Conservation (phyloP, 1,140 invertebrate species). For the Chrysoperla carnea region DNA sequence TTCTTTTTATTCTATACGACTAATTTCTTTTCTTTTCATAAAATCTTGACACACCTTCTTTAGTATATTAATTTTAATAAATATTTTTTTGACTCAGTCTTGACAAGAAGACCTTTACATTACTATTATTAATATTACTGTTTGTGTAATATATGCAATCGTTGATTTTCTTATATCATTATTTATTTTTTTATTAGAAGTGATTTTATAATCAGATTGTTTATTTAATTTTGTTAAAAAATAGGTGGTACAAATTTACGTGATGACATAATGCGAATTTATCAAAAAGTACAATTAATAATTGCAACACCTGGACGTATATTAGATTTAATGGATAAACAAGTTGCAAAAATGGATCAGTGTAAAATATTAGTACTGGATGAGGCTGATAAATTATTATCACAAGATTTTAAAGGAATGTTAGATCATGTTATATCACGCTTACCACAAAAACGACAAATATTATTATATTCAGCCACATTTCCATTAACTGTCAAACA, state of each 20-base stretch:
- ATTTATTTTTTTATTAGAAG: too few species aligned
- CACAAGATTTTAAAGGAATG: conserved; percentile 99
- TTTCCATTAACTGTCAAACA: conserved; percentile 98
- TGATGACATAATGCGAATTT: conserved; percentile 99
- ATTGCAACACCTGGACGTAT: conserved; percentile 99
- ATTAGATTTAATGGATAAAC: conserved; percentile 98
- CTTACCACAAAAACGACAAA: conserved; percentile 89
- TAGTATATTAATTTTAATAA: too few species aligned
- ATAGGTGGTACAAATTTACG: conserved; percentile 88
- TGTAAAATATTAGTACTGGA: conserved; percentile 96
- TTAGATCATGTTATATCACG: conserved; percentile 83
- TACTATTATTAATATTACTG: too few species aligned
- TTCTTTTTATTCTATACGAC: too few species aligned
- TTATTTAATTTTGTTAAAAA: too few species aligned
- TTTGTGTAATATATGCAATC: too few species aligned
- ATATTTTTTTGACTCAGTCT: too few species aligned
- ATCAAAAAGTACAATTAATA: conserved; percentile 98
- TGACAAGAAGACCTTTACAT: too few species aligned
- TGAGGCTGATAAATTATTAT: conserved; percentile 97
- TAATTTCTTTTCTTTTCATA: too few species aligned
- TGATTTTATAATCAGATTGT: too few species aligned
- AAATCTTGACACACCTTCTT: too few species aligned
- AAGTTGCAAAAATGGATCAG: conserved; percentile 88
- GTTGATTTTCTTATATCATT: too few species aligned
- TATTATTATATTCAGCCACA: conserved; percentile 96